Percentiles rank a stretch among this genome's conserved stretches.
Evolutionary conservation across 2,888 invertebrate genomes (phyloP).

Genomic region (Lithosia quadra): DNA sequence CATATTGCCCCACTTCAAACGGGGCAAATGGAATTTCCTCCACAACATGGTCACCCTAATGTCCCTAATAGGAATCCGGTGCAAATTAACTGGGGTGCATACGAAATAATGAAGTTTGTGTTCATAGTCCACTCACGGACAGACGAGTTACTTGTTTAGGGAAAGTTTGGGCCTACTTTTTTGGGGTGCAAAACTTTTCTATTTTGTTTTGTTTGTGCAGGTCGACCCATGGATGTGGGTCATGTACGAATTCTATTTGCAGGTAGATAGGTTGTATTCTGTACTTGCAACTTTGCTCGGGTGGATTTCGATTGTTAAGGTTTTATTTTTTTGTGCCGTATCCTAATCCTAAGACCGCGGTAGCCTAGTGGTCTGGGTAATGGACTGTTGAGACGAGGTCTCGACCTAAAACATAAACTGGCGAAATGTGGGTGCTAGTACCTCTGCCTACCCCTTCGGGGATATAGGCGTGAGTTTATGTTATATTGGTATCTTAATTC

Average conservation of each 20-base stretch:
- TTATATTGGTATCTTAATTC: too few relatives aligned
- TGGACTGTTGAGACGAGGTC: too few relatives aligned
- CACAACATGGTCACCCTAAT: slow-evolving; percentile 6
- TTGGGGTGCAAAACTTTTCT: slow-evolving; percentile 34
- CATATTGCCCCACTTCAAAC: neutral
- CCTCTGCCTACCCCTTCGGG: too few relatives aligned
- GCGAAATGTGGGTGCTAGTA: too few relatives aligned
- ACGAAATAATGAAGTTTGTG: slow-evolving; percentile 32
- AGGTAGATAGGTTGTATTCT: neutral
- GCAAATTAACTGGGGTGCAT: slow-evolving; percentile 37
- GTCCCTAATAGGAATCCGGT: slow-evolving; percentile 18
- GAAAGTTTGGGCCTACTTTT: slow-evolving; percentile 28
- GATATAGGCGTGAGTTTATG: too few relatives aligned
- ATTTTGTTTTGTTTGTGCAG: slow-evolving; percentile 35
- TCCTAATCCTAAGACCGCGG: too few relatives aligned
- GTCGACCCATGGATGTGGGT: neutral
- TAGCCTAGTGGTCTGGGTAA: too few relatives aligned
- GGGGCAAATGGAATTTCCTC: neutral
- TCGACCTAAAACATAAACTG: too few relatives aligned
- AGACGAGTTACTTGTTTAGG: slow-evolving; percentile 50
- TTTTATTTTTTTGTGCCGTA: too few relatives aligned
- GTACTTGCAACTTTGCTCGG: too few relatives aligned
- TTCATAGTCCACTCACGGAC: slow-evolving; percentile 31
- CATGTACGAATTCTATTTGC: neutral
- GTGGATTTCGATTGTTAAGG: too few relatives aligned